Conservation (phyloP, 1,140 invertebrate genomes). For the Semibalanus balanoides region DNA sequence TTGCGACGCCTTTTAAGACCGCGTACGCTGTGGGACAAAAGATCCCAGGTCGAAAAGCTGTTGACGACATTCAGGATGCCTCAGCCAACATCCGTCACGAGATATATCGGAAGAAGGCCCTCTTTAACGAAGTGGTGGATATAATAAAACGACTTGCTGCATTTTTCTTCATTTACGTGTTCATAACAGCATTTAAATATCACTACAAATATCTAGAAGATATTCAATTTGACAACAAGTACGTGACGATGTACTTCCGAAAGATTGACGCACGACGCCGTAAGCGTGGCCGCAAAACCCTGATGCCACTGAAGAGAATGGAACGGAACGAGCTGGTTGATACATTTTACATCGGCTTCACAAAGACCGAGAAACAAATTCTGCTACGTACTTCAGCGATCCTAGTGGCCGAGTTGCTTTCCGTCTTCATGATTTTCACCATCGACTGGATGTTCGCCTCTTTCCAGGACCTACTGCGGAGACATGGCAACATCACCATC, state of each 20-base stretch:
- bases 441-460: slow-evolving; percentile 4
- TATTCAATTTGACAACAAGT: not conserved
- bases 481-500: not conserved
- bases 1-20: not conserved
- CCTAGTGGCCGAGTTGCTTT: not conserved
- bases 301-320: not conserved
- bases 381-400: not conserved
- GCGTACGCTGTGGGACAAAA: not conserved
- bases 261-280: not conserved
- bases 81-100: not conserved
- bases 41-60: not conserved
- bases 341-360: not conserved
- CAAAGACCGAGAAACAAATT: not conserved
- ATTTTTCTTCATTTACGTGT: not conserved
- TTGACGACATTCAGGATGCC: not conserved
- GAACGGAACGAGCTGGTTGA: not conserved
- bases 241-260: not conserved
- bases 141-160: not conserved
- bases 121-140: not conserved
- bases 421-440: not conserved
- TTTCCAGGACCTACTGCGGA: not conserved
- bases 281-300: not conserved
- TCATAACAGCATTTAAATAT: not conserved
- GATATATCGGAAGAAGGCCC: not conserved
- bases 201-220: not conserved